Percentiles rank a stretch among this genome's conserved stretches.
Conservation (phyloP, 2,888 invertebrate genomes). For the Drosophila lacicola region DNA sequence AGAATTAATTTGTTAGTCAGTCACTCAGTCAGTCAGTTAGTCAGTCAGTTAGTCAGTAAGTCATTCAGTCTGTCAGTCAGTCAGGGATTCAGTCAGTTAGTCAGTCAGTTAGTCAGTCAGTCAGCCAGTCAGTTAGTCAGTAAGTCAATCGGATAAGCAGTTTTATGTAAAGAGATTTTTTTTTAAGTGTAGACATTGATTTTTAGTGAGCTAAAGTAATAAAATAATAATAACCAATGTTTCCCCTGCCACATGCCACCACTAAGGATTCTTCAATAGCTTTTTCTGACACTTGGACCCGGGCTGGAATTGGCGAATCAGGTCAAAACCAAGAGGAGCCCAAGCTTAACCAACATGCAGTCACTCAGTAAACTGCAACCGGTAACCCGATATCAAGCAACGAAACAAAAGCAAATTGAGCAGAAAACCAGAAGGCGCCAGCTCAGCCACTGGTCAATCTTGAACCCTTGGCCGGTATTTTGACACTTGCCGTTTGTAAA, state of each 20-base stretch:
- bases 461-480: constrained; percentile 70
- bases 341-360: constrained; percentile 54
- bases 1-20: too few species aligned
- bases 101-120: too few species aligned
- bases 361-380: constrained; percentile 71
- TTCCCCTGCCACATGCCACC: constrained; percentile 19
- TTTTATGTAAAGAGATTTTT: too few species aligned
- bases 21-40: too few species aligned
- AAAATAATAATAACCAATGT: constrained; percentile 10
- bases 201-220: constrained; percentile 1
- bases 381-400: constrained; percentile 57
- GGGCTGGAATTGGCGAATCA: constrained; percentile 31
- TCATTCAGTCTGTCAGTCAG: too few species aligned
- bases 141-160: too few species aligned
- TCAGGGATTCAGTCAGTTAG: too few species aligned
- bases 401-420: constrained; percentile 81
- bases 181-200: too few species aligned
- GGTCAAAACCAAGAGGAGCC: constrained; percentile 29
- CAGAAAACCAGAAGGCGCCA: constrained; percentile 84
- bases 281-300: constrained; percentile 49
- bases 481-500: constrained; percentile 77
- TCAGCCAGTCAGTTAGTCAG: too few species aligned
- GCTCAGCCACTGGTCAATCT: constrained; percentile 46
- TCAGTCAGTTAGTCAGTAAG: too few species aligned
- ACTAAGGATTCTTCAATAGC: constrained; percentile 40